Percentiles rank a stretch among this genome's conserved stretches.
Conservation (phyloP, 2,797 vertebrate genomes). For the Thalassophryne amazonica region DNA sequence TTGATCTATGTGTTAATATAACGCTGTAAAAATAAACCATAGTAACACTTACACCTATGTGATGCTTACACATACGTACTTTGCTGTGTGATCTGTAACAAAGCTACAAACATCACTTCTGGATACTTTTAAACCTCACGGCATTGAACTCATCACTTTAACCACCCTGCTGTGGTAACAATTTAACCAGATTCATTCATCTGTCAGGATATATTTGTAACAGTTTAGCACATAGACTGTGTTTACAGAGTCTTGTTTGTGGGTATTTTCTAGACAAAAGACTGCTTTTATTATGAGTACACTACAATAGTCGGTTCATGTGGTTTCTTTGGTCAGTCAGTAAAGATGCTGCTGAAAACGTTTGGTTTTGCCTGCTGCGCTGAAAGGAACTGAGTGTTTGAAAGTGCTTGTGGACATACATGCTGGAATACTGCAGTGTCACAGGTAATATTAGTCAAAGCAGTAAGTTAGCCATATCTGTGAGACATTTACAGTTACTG, state of each 20-base stretch:
- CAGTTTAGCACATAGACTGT: not conserved
- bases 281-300: not conserved
- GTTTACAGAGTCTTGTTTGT: slow-evolving; percentile 2
- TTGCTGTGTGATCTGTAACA: slow-evolving; percentile 6
- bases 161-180: not conserved
- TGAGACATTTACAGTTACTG: no score
- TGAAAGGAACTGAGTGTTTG: not conserved
- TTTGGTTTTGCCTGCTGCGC: not conserved
- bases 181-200: not conserved
- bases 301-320: not conserved
- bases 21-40: no score
- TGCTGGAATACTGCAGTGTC: no score
- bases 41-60: not conserved
- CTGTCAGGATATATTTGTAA: not conserved
- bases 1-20: no score
- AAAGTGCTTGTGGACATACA: no score
- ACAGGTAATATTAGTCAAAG: no score
- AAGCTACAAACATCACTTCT: slow-evolving; percentile 4
- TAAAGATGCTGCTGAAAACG: not conserved
- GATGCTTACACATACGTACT: slow-evolving; percentile 5
- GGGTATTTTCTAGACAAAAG: not conserved
- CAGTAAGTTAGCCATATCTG: no score
- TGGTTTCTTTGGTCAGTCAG: not conserved
- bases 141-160: not conserved
- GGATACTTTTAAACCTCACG: not conserved